These are phyloP conservation scores for Myotis planiceps DNA, from an alignment of 2,797 vertebrate species.

Conservation along the genomic window DNA sequence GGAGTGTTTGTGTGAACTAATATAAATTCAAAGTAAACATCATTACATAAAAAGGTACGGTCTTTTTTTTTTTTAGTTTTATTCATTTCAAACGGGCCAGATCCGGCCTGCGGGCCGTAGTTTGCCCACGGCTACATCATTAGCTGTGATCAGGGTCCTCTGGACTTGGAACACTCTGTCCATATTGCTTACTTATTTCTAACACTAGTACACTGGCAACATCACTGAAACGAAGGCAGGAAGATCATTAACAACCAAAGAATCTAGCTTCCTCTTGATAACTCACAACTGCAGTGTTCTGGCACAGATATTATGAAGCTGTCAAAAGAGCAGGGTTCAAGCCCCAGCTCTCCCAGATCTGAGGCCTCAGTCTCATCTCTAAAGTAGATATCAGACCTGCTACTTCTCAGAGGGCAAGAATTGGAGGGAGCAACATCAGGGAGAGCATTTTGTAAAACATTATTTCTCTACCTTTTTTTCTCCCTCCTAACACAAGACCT, in stretches of 20 bases:
- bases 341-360: neutral
- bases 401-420: neutral
- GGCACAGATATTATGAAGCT: neutral
- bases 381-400: neutral
- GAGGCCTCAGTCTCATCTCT: neutral
- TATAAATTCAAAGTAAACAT: too few species aligned
- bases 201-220: neutral
- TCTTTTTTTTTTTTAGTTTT: too few species aligned
- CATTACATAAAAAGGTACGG: too few species aligned
- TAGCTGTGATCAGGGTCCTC: neutral
- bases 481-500: neutral
- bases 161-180: neutral
- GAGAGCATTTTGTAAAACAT: neutral
- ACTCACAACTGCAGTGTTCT: neutral
- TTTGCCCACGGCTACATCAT: too few species aligned
- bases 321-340: neutral
- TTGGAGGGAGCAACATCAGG: neutral
- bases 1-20: too few species aligned
- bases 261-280: neutral
- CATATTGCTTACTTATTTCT: constrained; percentile 14
- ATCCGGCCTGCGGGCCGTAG: too few species aligned
- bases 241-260: neutral
- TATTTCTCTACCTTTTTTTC: constrained; percentile 3
- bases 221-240: constrained; percentile 5
- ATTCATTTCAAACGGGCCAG: too few species aligned